Percentiles rank a stretch among this genome's conserved stretches.
Evolutionary conservation across 2,888 invertebrate genomes (phyloP).

Genomic region (Nomada flava): DNA sequence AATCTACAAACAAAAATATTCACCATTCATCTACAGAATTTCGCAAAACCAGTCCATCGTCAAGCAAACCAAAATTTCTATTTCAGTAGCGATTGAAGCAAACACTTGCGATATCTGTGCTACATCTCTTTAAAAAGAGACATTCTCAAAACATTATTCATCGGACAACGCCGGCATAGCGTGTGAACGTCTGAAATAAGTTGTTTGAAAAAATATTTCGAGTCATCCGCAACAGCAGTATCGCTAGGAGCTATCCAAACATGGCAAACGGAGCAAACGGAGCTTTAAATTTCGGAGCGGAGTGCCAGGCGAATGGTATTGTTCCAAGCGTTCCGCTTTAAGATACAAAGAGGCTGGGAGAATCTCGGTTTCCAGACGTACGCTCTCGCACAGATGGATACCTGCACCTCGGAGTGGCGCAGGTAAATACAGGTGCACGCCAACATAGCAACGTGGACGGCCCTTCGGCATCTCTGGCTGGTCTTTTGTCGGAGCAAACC

Average conservation of each 20-base stretch:
- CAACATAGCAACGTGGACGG: constrained; percentile 10
- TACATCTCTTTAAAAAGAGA: not conserved
- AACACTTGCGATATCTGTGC: not conserved
- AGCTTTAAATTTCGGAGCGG: not conserved
- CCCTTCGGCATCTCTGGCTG: constrained; percentile 42
- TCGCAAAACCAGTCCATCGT: too few species aligned
- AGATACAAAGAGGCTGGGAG: constrained; percentile 34
- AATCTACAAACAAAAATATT: too few species aligned
- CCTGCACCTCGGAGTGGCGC: constrained; percentile 33
- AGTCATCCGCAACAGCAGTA: not conserved
- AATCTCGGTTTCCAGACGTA: constrained; percentile 57
- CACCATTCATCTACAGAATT: too few species aligned
- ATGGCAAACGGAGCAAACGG: not conserved
- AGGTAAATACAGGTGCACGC: constrained; percentile 55
- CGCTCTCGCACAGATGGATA: constrained; percentile 39
- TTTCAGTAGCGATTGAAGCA: too few species aligned
- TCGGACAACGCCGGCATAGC: not conserved
- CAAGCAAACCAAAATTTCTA: too few species aligned
- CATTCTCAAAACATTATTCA: too few species aligned
- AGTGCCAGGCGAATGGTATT: not conserved
- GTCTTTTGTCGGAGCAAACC: constrained; percentile 47
- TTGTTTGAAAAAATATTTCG: constrained; percentile 6
- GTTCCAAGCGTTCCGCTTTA: constrained; percentile 49
- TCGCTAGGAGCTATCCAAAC: not conserved
- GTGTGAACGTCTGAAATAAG: not conserved